Conservation (phyloP, 1,140 invertebrate genomes). For the Amyelois transitella region DNA sequence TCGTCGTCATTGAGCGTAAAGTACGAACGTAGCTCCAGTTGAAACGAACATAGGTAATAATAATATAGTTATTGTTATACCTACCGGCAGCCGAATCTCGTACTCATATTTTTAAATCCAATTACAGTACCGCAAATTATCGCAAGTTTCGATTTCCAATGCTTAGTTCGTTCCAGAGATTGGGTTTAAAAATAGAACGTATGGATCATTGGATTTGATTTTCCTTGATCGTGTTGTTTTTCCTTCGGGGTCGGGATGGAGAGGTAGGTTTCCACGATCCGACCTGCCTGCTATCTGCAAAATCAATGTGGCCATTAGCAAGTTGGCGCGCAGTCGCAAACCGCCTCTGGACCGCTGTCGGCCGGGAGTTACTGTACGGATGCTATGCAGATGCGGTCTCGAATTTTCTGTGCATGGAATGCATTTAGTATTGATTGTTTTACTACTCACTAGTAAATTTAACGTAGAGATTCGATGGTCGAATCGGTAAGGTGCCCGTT, state of each 20-base stretch:
- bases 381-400: constrained; percentile 26
- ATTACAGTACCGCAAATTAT: constrained; percentile 3
- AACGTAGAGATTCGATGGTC: too few relatives aligned
- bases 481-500: too few relatives aligned
- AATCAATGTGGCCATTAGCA: constrained; percentile 74
- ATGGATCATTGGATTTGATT: not conserved
- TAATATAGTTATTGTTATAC: constrained; percentile 58
- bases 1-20: constrained; percentile 48
- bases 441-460: not conserved
- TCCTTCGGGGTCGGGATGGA: constrained; percentile 15
- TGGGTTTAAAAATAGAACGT: not conserved
- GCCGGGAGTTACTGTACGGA: constrained; percentile 34
- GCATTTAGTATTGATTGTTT: not conserved
- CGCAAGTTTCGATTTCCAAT: constrained; percentile 24
- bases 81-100: constrained; percentile 29
- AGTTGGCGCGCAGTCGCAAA: constrained; percentile 72
- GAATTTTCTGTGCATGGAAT: not conserved
- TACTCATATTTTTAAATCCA: constrained; percentile 13
- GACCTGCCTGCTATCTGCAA: constrained; percentile 72
- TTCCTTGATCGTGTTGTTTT: not conserved
- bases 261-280: constrained; percentile 56
- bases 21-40: constrained; percentile 38
- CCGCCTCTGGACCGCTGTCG: constrained; percentile 45
- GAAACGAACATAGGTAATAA: constrained; percentile 48
- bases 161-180: constrained; percentile 11